Base-by-base conservation (phyloP, 2,797 vertebrate genomes). In the Pangasius sanitwongsei region DNA sequence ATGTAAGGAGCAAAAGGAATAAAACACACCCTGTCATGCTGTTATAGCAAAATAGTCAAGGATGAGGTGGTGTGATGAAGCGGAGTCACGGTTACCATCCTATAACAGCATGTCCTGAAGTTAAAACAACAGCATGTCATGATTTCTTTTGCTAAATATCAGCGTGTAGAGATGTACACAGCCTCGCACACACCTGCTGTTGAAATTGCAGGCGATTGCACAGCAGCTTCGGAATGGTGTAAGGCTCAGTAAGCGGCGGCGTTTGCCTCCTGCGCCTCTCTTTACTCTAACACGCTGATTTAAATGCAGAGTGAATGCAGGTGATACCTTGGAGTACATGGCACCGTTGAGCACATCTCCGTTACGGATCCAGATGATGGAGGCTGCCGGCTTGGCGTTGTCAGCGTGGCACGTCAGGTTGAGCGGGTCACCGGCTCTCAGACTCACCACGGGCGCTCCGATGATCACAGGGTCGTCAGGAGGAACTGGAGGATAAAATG, bases 371-470 rank as follows among this genome's bases (percentile, higher is more conserved):
- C 98, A 99, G 94, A 98, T 96, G 94, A 99, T 99, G 86, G 98
- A 98, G 70, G 98, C 98, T 0, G 98, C 98, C 0, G 98, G 98
- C 92, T 99, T 99, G 94, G 98, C 98, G 0, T 99, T 99, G 95
- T 99, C 97, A 0, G 98, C 98, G 0, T 98, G 98, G 93, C 98
- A 99, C 87, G 98, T 99, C 92, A 99, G 94, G 95, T 99, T 99
- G 91, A 99, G 96, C 6, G 97, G 97, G 91, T 99, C 97, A 0
- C 98, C 98, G 0, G 98, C 97, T 72, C 97, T 94, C 72, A 99
- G 95, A 93, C 98, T 99, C 94, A 99, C 97, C 93, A 99, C 95
- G 0, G 98, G 98, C 0, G 98, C 98, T 44, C 98, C 98, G 28
- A 96, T 94, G 92, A 99, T 99, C 92, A 99, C 94, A 0, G 98